phyloP scores from a whole-genome alignment of 2,888 invertebrate species.

The Dioctria rufipes region DNA sequence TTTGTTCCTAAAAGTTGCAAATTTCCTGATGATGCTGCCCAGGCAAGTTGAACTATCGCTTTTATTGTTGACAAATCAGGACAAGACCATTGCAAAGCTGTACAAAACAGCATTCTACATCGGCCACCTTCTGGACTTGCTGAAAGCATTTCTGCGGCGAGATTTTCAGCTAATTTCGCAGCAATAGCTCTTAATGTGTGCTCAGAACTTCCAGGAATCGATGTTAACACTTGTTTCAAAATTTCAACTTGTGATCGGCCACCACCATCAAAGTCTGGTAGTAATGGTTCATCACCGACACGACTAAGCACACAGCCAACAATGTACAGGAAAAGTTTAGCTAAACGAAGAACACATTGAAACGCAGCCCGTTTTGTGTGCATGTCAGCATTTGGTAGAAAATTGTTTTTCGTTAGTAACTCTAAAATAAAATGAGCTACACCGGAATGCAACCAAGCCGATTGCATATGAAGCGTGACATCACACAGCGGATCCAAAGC shows the following conservation, averaged over 20 bases:
- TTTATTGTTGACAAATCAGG: constrained; percentile 83
- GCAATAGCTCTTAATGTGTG: constrained; percentile 88
- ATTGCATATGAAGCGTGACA: constrained; percentile 75
- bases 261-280: constrained; percentile 71
- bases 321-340: constrained; percentile 90
- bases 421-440: constrained; percentile 79
- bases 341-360: constrained; percentile 88
- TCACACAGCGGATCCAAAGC: constrained; percentile 86
- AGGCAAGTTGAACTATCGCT: constrained; percentile 83
- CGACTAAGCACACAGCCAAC: constrained; percentile 85
- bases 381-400: constrained; percentile 84
- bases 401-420: constrained; percentile 88
- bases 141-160: constrained; percentile 80
- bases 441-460: constrained; percentile 76
- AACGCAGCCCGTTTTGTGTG: constrained; percentile 86
- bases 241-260: constrained; percentile 74
- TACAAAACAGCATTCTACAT: constrained; percentile 73
- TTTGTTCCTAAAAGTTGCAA: constrained; percentile 79
- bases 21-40: constrained; percentile 84
- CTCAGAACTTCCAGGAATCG: constrained; percentile 86
- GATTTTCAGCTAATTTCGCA: constrained; percentile 84
- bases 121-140: constrained; percentile 72
- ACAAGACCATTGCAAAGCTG: constrained; percentile 78
- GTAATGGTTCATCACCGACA: constrained; percentile 74
- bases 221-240: constrained; percentile 87